Percentiles rank a stretch among this genome's conserved stretches.
phyloP scores from a whole-genome alignment of 2,797 vertebrate genomes.

The Sylvia borin region DNA sequence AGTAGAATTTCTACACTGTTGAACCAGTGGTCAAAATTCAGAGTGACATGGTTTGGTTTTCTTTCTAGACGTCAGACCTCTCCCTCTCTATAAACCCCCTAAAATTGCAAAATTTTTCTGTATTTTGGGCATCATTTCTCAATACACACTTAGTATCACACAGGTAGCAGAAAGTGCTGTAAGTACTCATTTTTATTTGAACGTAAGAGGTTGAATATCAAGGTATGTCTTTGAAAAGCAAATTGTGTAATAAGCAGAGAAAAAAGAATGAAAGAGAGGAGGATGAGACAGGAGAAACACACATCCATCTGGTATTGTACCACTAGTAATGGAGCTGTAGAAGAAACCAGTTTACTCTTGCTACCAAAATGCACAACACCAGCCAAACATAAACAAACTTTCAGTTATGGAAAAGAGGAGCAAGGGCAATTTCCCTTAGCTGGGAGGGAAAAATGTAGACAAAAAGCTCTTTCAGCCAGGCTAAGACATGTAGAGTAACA shows the following conservation, averaged over 20 bases:
- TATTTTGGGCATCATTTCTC: neutral
- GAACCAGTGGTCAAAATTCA: neutral
- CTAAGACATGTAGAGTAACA: slow-evolving; percentile 36
- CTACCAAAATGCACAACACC: neutral
- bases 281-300: neutral
- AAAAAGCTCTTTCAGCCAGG: slow-evolving; percentile 43
- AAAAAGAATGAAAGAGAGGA: neutral
- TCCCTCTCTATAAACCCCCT: neutral
- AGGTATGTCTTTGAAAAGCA: neutral
- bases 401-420: neutral
- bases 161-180: neutral
- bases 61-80: neutral
- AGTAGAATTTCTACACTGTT: neutral
- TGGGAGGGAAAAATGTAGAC: neutral
- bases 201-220: neutral
- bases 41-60: neutral
- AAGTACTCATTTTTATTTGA: neutral
- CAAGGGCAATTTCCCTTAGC: neutral
- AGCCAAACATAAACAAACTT: slow-evolving; percentile 18
- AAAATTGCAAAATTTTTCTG: neutral
- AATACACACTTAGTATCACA: neutral
- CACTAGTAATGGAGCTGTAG: neutral
- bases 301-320: neutral
- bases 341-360: slow-evolving; percentile 18
- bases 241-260: neutral